Evolutionary conservation across 2,113 vertebrate genomes (phyloP), one percentile per base, ranked within the genome.

Genomic region (Anthoscopus minutus): DNA sequence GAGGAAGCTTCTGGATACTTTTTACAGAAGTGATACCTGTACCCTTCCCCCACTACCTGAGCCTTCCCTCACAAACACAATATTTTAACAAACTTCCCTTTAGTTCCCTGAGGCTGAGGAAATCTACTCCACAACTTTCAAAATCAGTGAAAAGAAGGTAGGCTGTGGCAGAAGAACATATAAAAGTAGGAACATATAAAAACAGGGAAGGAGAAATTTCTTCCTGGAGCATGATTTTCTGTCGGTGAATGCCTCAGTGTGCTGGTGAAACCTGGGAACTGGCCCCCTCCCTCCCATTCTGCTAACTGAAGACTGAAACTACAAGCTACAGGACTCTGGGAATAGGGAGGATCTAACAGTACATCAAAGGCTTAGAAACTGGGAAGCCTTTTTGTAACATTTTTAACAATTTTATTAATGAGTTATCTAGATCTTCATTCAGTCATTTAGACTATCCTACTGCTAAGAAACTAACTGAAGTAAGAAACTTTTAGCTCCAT

Each of bases 161-260:
- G 15, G 10, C 10, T 40, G 16, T 47, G 13, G n/a, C 37, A 57
- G 15, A 9, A 44, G 11, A 48, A 62, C 0, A 0, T 5, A 60
- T 16, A 44, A 47, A 92, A 61, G 18, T 13, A 76, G n/a, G 11
- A 48, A 62, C 0, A 0, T 5, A 60, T 16, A 44, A 47, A 92
- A 61, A 16, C 11, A 76, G n/a, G n/a, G 18, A 92, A 70, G 56
- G 16, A 70, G 24, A 73, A 84, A 56, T 53, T 27, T 37, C 5
- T 11, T 53, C 3, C 9, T 11, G 5, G 9, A 53, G 30, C 11
- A 40, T 10, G 23, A 33, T 47, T 40, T 77, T 66, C 64, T 81
- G 9, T 9, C 40, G 69, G 6, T 2, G 3, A 84, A 70, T 1
- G 1, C 11, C 14, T 81, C 9, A 3, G 11, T 37, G 30, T 50